phyloP scores from a whole-genome alignment of 2,797 vertebrate genomes.

The Gambelia wislizenii region DNA sequence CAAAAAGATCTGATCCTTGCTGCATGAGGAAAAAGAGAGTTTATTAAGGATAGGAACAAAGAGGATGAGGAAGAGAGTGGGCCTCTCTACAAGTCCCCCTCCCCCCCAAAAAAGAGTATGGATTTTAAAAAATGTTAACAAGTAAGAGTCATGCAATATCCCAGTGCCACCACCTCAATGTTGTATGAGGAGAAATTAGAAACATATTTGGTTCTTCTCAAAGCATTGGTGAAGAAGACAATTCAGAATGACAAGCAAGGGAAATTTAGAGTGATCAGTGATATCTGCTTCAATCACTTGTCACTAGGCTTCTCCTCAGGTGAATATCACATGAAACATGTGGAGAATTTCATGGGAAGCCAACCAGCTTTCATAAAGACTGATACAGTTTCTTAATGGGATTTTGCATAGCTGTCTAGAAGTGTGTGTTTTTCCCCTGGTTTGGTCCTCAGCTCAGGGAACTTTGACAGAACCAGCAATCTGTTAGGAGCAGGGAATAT shows the following conservation, averaged over 20 bases:
- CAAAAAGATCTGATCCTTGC: not conserved
- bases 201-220: not conserved
- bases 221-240: not conserved
- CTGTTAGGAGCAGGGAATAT: not conserved
- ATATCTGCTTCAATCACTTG: not conserved
- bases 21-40: slow-evolving; percentile 11
- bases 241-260: not conserved
- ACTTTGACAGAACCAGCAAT: not conserved
- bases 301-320: not conserved
- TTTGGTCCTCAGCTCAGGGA: not conserved
- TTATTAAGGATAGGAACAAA: not conserved
- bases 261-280: not conserved
- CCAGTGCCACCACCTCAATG: not conserved
- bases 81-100: not conserved
- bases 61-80: not conserved
- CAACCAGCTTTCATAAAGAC: not conserved
- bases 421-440: not conserved
- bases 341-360: not conserved
- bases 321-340: not conserved
- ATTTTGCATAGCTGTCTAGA: too few species aligned
- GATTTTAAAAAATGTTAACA: not conserved
- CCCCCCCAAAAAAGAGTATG: not conserved
- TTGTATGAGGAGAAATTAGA: not conserved
- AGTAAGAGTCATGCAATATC: too few species aligned
- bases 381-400: not conserved